phyloP scores from a whole-genome alignment of 1,140 invertebrate genomes.

The Tyrophagus putrescentiae region DNA sequence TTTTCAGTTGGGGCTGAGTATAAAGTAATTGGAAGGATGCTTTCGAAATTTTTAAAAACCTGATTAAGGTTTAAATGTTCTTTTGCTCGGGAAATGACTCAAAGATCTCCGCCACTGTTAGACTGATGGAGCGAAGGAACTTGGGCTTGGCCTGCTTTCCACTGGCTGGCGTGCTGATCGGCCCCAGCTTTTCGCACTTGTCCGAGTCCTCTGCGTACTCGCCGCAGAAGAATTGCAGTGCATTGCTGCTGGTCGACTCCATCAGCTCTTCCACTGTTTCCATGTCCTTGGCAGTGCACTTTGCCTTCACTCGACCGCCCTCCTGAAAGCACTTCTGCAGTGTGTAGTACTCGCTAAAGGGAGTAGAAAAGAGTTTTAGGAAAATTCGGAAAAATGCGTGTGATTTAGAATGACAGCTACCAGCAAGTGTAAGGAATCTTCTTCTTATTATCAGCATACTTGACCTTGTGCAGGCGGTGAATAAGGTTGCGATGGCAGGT shows the following conservation, averaged over 20 bases:
- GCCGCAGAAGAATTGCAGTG: constrained; percentile 17
- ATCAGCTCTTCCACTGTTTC: constrained; percentile 16
- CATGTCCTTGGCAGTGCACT: constrained; percentile 13
- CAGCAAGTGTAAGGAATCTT: constrained; percentile 20
- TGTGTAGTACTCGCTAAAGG: constrained; percentile 14
- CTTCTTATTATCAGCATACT: constrained; percentile 9
- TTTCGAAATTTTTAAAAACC: no score
- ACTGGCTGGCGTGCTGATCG: background rate
- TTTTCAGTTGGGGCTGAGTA: no score
- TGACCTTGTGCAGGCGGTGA: constrained; percentile 4
- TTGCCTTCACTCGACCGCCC: background rate
- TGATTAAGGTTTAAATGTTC: no score
- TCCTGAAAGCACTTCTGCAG: constrained; percentile 15
- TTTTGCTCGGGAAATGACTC: constrained; percentile 12
- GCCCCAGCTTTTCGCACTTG: constrained; percentile 17
- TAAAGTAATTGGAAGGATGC: no score
- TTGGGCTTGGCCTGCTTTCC: background rate
- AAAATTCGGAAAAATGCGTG: background rate
- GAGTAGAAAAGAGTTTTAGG: background rate
- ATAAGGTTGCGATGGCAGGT: constrained; percentile 11
- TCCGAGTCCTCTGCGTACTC: constrained; percentile 20
- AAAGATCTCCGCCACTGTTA: constrained; percentile 17
- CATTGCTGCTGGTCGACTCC: constrained; percentile 18
- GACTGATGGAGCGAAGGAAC: constrained; percentile 2
- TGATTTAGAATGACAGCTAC: constrained; percentile 2